Evolutionary conservation across 2,888 invertebrate species (phyloP).

Genomic region (Miltochrista miniata): DNA sequence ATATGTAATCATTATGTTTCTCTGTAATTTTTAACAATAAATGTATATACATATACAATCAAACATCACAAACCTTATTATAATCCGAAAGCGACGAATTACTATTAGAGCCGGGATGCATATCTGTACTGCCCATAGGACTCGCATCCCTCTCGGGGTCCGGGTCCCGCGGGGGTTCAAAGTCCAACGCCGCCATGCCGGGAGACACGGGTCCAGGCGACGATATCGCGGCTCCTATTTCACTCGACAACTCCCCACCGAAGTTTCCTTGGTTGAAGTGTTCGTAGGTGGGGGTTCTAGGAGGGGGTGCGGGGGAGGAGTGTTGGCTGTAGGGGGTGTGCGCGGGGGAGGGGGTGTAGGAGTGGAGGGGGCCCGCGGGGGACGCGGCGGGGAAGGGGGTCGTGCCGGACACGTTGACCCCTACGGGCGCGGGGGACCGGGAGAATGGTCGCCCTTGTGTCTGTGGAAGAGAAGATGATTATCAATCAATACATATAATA

Average conservation of each 20-base stretch:
- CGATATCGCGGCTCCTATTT: slow-evolving; percentile 91
- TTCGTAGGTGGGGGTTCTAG: slow-evolving; percentile 53
- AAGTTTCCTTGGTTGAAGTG: slow-evolving; percentile 44
- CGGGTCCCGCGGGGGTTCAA: slow-evolving; percentile 84
- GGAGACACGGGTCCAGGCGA: slow-evolving; percentile 88
- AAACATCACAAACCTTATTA: slow-evolving; percentile 53
- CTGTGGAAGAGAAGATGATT: slow-evolving; percentile 23
- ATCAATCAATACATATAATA: no score
- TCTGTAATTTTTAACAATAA: no score
- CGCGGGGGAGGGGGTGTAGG: slow-evolving; percentile 72
- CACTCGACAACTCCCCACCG: slow-evolving; percentile 89
- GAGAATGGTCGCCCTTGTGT: slow-evolving; percentile 54
- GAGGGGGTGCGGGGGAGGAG: slow-evolving; percentile 67
- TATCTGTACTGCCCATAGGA: slow-evolving; percentile 40
- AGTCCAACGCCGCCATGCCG: slow-evolving; percentile 87
- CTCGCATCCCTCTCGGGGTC: slow-evolving; percentile 32
- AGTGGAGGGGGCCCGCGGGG: slow-evolving; percentile 48
- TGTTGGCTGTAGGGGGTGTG: slow-evolving; percentile 77
- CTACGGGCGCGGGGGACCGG: slow-evolving; percentile 57
- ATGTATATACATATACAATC: not conserved
- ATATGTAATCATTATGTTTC: no score
- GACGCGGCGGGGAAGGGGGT: slow-evolving; percentile 67
- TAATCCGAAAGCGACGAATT: slow-evolving; percentile 65
- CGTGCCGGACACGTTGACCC: slow-evolving; percentile 25
- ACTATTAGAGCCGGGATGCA: slow-evolving; percentile 40